Evolutionary conservation across 2,888 invertebrate genomes (phyloP).

Genomic region (Melanargia galathea): DNA sequence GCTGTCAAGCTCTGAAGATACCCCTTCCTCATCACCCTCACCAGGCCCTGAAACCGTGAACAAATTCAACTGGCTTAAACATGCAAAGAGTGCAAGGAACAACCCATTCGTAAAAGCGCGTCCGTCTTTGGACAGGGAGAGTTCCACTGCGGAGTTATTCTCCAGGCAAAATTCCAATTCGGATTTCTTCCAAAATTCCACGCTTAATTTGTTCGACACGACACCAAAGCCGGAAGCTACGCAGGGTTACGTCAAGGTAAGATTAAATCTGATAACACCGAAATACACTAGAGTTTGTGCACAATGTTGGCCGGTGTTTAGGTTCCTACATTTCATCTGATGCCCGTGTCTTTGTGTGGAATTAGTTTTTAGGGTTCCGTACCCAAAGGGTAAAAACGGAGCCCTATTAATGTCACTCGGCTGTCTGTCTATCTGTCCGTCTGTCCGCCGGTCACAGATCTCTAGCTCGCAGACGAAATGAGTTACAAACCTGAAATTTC

Average conservation of each 20-base stretch:
- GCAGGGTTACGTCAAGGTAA: slow-evolving; percentile 62
- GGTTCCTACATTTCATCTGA: neutral
- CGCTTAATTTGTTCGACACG: slow-evolving; percentile 72
- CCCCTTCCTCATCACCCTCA: slow-evolving; percentile 60
- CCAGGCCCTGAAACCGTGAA: slow-evolving; percentile 54
- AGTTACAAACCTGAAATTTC: too few species aligned
- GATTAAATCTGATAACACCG: neutral
- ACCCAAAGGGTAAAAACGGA: too few species aligned
- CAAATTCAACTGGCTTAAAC: slow-evolving; percentile 71
- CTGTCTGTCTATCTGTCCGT: too few species aligned
- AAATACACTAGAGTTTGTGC: neutral
- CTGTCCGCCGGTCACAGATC: too few species aligned
- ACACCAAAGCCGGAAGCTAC: slow-evolving; percentile 66
- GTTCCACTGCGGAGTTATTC: slow-evolving; percentile 69
- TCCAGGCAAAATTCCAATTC: slow-evolving; percentile 70
- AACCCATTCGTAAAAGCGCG: slow-evolving; percentile 70
- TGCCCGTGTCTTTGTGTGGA: too few species aligned
- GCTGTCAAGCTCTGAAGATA: slow-evolving; percentile 53
- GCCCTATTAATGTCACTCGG: too few species aligned
- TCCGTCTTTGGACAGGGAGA: slow-evolving; percentile 69
- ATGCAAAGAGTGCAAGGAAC: slow-evolving; percentile 59
- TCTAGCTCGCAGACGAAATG: too few species aligned
- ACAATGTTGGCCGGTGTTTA: too few species aligned
- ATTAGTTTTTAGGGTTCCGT: too few species aligned
- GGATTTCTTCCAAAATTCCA: slow-evolving; percentile 74